Conservation (phyloP, 2,797 vertebrate genomes). For the Pogonophryne albipinna region DNA sequence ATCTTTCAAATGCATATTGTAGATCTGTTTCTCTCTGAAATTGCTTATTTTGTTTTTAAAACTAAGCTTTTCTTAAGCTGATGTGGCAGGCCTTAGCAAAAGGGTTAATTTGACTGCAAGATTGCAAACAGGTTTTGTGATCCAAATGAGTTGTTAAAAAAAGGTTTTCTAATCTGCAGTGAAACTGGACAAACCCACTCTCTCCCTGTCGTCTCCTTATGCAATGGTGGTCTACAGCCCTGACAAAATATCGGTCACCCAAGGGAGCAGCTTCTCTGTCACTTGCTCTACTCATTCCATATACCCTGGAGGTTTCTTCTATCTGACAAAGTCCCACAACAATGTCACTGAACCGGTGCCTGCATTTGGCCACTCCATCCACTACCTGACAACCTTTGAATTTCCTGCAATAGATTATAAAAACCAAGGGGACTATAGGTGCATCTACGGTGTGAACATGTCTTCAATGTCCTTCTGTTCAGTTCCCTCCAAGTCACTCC, state of each 20-base stretch:
- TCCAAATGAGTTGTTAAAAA: neutral
- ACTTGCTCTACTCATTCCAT: conserved; percentile 73
- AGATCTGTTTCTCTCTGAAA: no score
- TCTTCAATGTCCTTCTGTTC: conserved; percentile 72
- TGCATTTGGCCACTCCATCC: conserved; percentile 63
- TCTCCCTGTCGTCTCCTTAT: conserved; percentile 70
- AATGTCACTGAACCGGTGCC: conserved; percentile 29
- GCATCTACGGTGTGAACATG: conserved; percentile 73
- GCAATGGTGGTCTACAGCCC: conserved; percentile 67
- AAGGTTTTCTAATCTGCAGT: conserved; percentile 62
- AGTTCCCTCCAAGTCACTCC: conserved; percentile 60
- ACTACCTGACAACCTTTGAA: conserved; percentile 71
- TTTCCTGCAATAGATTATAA: conserved; percentile 61
- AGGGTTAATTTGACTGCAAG: neutral
- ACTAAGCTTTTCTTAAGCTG: no score
- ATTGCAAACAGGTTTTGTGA: neutral
- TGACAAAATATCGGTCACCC: conserved; percentile 64
- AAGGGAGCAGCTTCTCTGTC: conserved; percentile 74
- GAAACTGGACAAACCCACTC: conserved; percentile 70
- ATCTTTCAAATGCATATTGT: no score
- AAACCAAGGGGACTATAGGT: conserved; percentile 76
- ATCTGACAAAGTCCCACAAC: conserved; percentile 52
- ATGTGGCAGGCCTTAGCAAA: no score
- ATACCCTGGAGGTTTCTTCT: conserved; percentile 71
- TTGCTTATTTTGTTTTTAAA: no score